phyloP scores from a whole-genome alignment of 2,888 invertebrate genomes.

The Anthoptus insignis region DNA sequence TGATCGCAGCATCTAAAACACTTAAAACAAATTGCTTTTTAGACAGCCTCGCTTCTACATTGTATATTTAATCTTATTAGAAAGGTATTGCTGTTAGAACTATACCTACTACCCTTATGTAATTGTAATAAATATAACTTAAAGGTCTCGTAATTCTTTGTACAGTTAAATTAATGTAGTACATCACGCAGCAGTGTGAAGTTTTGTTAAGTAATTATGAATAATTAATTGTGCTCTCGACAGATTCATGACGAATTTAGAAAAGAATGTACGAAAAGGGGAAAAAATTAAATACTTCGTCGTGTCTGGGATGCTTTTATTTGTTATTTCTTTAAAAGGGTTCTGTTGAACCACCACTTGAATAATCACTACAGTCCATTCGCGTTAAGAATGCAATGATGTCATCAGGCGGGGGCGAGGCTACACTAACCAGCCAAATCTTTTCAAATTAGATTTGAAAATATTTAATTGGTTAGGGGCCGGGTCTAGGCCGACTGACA shows the following conservation, averaged over 20 bases:
- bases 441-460: too few relatives aligned
- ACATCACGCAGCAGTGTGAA: slow-evolving; percentile 82
- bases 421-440: too few relatives aligned
- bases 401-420: too few relatives aligned
- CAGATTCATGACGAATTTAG: slow-evolving; percentile 86
- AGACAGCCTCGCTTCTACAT: slow-evolving; percentile 54
- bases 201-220: slow-evolving; percentile 84
- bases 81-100: slow-evolving; percentile 73
- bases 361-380: too few relatives aligned
- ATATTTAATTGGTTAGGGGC: too few relatives aligned
- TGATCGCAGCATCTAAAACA: neutral
- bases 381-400: too few relatives aligned
- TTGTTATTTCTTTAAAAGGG: too few relatives aligned
- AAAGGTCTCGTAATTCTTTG: slow-evolving; percentile 85
- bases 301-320: slow-evolving; percentile 71
- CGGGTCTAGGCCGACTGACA: too few relatives aligned
- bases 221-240: slow-evolving; percentile 85
- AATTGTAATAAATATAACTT: slow-evolving; percentile 71
- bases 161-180: slow-evolving; percentile 86
- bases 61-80: slow-evolving; percentile 69
- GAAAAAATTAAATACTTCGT: slow-evolving; percentile 86
- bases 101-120: slow-evolving; percentile 71
- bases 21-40: slow-evolving; percentile 57
- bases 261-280: slow-evolving; percentile 84
- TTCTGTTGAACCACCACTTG: too few relatives aligned